phyloP scores from a whole-genome alignment of 1,140 invertebrate genomes.

The Anastatus disparis region DNA sequence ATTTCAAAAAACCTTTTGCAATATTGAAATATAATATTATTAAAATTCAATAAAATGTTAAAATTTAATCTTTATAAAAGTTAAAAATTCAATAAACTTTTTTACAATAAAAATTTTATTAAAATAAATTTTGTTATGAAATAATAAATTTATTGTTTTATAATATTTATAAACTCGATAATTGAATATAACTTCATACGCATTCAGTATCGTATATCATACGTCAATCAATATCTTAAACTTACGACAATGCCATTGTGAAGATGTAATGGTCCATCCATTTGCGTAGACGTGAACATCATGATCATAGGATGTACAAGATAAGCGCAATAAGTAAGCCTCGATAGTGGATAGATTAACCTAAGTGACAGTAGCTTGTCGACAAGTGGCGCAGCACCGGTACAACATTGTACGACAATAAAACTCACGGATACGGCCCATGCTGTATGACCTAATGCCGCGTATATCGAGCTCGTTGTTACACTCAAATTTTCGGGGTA shows the following conservation, averaged over 20 bases:
- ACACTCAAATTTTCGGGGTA: constrained; percentile 76
- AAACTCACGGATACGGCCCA: constrained; percentile 83
- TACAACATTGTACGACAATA: constrained; percentile 83
- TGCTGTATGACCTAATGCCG: constrained; percentile 72
- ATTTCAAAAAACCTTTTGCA: too few relatives aligned
- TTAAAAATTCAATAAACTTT: too few relatives aligned
- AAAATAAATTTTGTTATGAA: too few relatives aligned
- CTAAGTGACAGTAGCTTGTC: constrained; percentile 82
- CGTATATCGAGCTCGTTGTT: constrained; percentile 71
- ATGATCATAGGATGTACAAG: constrained; percentile 88
- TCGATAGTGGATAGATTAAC: constrained; percentile 83
- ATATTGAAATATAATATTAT: too few relatives aligned
- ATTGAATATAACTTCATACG: too few relatives aligned
- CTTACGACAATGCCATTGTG: constrained; percentile 78
- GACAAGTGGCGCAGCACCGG: constrained; percentile 78
- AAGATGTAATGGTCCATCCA: constrained; percentile 82
- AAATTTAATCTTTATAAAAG: too few relatives aligned
- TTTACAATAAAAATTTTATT: too few relatives aligned
- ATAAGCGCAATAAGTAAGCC: constrained; percentile 91
- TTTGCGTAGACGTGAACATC: constrained; percentile 78
- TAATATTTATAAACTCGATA: too few relatives aligned
- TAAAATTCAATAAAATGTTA: too few relatives aligned
- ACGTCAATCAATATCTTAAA: too few relatives aligned
- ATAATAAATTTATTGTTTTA: too few relatives aligned
- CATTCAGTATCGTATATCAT: too few relatives aligned